phyloP scores from a whole-genome alignment of 2,797 vertebrate genomes.

The Gadopsis marmoratus region DNA sequence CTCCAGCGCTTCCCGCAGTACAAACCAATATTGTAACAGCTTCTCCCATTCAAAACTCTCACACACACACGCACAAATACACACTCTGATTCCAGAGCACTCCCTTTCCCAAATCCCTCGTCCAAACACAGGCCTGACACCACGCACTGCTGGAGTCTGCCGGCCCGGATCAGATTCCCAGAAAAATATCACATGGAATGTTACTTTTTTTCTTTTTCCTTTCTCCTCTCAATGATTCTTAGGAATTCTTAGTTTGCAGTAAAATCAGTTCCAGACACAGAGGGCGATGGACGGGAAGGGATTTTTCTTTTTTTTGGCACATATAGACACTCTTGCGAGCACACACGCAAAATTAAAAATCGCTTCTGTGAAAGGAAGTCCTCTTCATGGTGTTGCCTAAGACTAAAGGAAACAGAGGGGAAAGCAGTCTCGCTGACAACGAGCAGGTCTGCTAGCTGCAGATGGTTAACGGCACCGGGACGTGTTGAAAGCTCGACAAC shows the following conservation, averaged over 20 bases:
- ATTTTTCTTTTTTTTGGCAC: slow-evolving; percentile 40
- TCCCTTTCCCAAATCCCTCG: slow-evolving; percentile 57
- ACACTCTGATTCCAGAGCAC: slow-evolving; percentile 48
- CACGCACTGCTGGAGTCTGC: slow-evolving; percentile 57
- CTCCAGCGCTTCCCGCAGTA: slow-evolving; percentile 54
- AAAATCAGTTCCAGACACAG: slow-evolving; percentile 75
- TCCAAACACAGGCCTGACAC: slow-evolving; percentile 64
- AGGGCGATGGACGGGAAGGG: slow-evolving; percentile 38
- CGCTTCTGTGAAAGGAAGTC: slow-evolving; percentile 67
- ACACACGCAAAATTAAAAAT: slow-evolving; percentile 65
- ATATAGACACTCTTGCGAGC: slow-evolving; percentile 27
- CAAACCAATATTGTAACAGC: slow-evolving; percentile 80
- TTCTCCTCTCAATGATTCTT: slow-evolving; percentile 44
- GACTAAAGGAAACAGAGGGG: slow-evolving; percentile 21
- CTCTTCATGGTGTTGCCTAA: slow-evolving; percentile 35
- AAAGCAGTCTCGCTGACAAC: slow-evolving; percentile 15
- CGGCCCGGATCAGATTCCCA: slow-evolving; percentile 66
- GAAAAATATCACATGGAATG: slow-evolving; percentile 74
- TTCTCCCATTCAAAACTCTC: slow-evolving; percentile 57
- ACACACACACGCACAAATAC: slow-evolving; percentile 41
- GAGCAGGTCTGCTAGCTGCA: slow-evolving; percentile 8
- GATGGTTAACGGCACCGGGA: slow-evolving; percentile 12
- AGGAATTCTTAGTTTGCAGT: slow-evolving; percentile 54
- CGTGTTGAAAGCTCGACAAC: slow-evolving; percentile 13
- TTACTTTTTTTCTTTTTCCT: slow-evolving; percentile 37